A percentile compares a stretch with the other conserved stretches of the same genome.
phyloP scores from a whole-genome alignment of 2,797 vertebrate species.

The Champsocephalus gunnari region DNA sequence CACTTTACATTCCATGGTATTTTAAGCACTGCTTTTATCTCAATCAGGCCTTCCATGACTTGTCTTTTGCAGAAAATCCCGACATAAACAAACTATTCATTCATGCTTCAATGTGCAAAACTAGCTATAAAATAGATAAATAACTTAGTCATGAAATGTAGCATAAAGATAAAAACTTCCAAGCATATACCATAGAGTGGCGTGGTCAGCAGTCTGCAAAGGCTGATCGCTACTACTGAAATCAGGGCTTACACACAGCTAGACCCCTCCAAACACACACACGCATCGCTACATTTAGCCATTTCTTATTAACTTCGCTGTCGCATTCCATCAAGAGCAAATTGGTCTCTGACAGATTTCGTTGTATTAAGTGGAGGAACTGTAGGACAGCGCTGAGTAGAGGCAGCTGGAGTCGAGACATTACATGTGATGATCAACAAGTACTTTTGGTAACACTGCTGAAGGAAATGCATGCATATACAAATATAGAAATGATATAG shows the following conservation, averaged over 20 bases:
- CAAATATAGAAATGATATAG: neutral
- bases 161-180: conserved; percentile 19
- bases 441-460: neutral
- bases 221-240: conserved; percentile 28
- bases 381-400: conserved; percentile 4
- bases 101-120: neutral
- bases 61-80: neutral
- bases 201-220: conserved; percentile 6
- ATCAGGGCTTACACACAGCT: conserved; percentile 17
- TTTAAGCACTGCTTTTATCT: conserved; percentile 1
- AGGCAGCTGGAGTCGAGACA: conserved; percentile 28
- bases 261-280: conserved; percentile 12
- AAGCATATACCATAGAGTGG: neutral
- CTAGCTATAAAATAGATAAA: conserved; percentile 5
- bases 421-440: conserved; percentile 16
- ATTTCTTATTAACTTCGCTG: conserved; percentile 47
- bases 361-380: conserved; percentile 25
- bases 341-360: conserved; percentile 47
- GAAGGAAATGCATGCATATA: conserved; percentile 5
- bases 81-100: neutral
- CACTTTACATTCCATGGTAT: neutral
- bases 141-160: conserved; percentile 3
- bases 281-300: conserved; percentile 42
- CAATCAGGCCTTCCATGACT: neutral
- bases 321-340: conserved; percentile 33